phyloP scores from a whole-genome alignment of 2,113 vertebrate genomes.

The Melanerpes formicivorus region DNA sequence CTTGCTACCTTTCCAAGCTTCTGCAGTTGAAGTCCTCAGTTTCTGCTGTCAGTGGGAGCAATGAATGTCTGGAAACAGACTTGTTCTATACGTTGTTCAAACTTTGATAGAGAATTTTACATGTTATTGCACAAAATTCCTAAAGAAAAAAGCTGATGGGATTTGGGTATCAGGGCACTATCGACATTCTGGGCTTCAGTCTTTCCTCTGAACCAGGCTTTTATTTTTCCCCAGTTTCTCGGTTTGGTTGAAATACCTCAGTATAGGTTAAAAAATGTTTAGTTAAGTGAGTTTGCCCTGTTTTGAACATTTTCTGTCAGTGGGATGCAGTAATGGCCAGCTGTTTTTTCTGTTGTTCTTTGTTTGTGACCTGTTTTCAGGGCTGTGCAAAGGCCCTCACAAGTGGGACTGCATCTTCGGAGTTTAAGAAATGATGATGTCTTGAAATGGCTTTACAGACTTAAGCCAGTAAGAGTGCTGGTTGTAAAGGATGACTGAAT shows the following conservation, averaged over 20 bases:
- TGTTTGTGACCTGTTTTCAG: neutral
- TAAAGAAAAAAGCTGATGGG: neutral
- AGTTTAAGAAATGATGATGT: neutral
- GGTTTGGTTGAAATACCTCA: neutral
- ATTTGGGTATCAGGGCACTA: neutral
- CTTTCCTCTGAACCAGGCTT: neutral
- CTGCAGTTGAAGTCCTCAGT: neutral
- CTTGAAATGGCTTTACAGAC: neutral
- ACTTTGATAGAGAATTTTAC: neutral
- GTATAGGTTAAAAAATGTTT: neutral
- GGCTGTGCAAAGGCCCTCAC: neutral
- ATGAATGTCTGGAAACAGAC: neutral
- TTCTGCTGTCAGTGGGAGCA: neutral
- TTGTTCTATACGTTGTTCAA: neutral
- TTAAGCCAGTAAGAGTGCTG: neutral
- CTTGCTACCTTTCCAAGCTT: neutral
- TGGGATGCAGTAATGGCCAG: neutral
- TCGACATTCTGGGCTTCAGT: neutral
- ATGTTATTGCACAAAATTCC: neutral
- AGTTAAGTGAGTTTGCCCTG: neutral
- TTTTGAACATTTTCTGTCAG: neutral
- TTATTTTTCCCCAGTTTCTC: neutral
- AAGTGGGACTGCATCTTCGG: neutral
- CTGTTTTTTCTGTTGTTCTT: neutral
- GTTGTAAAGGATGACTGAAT: neutral